Evolutionary conservation across 2,797 vertebrate genomes (phyloP).

Genomic region (Pipistrellus kuhlii): DNA sequence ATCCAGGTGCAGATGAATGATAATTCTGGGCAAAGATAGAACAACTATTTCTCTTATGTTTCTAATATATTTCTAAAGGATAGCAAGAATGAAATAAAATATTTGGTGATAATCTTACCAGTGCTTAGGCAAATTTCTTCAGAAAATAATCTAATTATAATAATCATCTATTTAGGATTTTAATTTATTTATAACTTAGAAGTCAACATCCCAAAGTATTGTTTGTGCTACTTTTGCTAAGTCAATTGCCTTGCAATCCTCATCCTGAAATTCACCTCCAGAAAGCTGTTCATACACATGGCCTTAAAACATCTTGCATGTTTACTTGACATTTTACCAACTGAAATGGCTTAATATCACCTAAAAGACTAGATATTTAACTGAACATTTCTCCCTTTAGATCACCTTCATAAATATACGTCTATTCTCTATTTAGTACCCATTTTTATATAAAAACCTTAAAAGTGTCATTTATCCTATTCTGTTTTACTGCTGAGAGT

Average conservation of each 20-base stretch:
- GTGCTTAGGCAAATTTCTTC: not conserved
- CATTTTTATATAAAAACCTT: not conserved
- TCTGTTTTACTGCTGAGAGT: slow-evolving; percentile 1
- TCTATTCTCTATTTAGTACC: not conserved
- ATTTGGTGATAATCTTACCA: not conserved
- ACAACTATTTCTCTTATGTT: not conserved
- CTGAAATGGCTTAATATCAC: not conserved
- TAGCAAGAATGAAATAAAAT: not conserved
- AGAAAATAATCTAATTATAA: slow-evolving; percentile 1
- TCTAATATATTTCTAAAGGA: slow-evolving; percentile 26
- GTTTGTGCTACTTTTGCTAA: not conserved
- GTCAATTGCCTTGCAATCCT: not conserved
- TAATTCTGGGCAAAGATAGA: slow-evolving; percentile 8
- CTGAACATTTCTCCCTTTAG: not conserved
- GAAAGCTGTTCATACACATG: not conserved
- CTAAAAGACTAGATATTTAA: slow-evolving; percentile 19
- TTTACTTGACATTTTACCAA: slow-evolving; percentile 26
- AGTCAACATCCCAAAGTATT: not conserved
- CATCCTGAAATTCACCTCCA: not conserved
- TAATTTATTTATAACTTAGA: not conserved
- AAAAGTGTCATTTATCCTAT: not conserved
- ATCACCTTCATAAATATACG: not conserved
- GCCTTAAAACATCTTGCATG: not conserved
- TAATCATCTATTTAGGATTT: not conserved
- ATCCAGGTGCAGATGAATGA: not conserved